Evolutionary conservation across 2,113 vertebrate genomes (phyloP).

Genomic region (Heliornis fulica): DNA sequence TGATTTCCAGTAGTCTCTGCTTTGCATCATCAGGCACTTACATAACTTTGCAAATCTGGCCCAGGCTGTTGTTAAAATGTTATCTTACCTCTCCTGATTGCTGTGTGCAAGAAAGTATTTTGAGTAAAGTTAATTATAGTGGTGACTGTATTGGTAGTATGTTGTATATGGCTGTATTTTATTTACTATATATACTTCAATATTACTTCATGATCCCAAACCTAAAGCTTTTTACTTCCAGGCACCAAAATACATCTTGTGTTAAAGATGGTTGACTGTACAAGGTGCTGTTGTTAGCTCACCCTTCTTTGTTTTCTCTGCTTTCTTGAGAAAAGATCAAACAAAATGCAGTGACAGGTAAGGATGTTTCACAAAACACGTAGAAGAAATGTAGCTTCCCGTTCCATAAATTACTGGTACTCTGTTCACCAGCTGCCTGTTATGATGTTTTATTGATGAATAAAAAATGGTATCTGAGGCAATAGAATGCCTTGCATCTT

Average conservation of each 20-base stretch:
- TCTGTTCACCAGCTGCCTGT: constrained; percentile 47
- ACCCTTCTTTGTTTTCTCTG: constrained; percentile 17
- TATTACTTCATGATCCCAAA: background rate
- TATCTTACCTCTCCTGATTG: background rate
- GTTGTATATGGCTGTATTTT: background rate
- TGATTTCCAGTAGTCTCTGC: background rate
- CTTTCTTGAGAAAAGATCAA: constrained; percentile 43
- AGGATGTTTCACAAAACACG: constrained; percentile 41
- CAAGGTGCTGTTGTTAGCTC: background rate
- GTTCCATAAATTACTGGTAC: constrained; percentile 57
- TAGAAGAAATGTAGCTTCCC: constrained; percentile 34
- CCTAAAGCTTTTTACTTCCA: background rate
- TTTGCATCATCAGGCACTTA: background rate
- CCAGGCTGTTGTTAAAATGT: background rate
- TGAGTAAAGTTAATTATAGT: background rate
- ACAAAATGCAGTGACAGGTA: constrained; percentile 50
- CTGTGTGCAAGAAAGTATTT: background rate
- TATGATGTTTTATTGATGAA: constrained; percentile 69
- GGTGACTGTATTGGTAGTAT: background rate
- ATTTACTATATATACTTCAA: background rate
- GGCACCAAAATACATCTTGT: background rate
- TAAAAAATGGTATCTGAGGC: constrained; percentile 59
- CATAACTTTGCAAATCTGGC: background rate
- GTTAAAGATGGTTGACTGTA: background rate
- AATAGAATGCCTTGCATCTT: constrained; percentile 32